Percentiles rank a stretch among this genome's conserved stretches.
Evolutionary conservation across 2,113 vertebrate species (phyloP).

Genomic region (Silurus asotus): DNA sequence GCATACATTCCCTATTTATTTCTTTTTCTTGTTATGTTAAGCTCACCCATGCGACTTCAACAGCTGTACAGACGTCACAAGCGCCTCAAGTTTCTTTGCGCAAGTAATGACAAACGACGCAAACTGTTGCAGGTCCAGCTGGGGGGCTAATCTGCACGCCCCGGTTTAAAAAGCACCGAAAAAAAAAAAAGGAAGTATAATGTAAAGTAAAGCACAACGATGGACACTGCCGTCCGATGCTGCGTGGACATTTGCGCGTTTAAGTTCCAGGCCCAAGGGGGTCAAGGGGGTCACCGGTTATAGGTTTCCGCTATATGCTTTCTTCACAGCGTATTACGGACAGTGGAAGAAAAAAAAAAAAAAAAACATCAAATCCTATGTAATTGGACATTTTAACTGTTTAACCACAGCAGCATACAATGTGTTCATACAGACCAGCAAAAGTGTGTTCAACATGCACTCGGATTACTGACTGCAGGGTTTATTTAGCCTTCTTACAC

Average conservation of each 20-base stretch:
- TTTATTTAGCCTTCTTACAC: background rate
- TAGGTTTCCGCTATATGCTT: no score
- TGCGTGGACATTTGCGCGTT: no score
- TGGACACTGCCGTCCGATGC: no score
- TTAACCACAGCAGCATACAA: no score
- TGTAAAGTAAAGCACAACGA: background rate
- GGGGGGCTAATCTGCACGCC: background rate
- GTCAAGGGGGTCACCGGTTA: no score
- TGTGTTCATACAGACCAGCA: background rate
- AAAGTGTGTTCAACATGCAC: background rate
- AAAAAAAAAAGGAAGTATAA: background rate
- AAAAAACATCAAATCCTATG: no score
- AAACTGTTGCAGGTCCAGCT: background rate
- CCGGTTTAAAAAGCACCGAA: background rate
- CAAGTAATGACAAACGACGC: background rate
- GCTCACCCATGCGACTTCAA: background rate
- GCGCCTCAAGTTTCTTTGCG: background rate
- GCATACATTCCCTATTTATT: no score
- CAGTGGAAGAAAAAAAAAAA: no score
- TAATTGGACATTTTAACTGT: no score
- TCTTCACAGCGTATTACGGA: no score
- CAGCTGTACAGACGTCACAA: slow-evolving; percentile 9
- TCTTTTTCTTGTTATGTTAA: background rate
- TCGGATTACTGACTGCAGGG: background rate
- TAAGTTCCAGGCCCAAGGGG: no score